Percentiles rank a stretch among this genome's conserved stretches.
phyloP scores from a whole-genome alignment of 2,888 invertebrate genomes.

The Dusona sp. region DNA sequence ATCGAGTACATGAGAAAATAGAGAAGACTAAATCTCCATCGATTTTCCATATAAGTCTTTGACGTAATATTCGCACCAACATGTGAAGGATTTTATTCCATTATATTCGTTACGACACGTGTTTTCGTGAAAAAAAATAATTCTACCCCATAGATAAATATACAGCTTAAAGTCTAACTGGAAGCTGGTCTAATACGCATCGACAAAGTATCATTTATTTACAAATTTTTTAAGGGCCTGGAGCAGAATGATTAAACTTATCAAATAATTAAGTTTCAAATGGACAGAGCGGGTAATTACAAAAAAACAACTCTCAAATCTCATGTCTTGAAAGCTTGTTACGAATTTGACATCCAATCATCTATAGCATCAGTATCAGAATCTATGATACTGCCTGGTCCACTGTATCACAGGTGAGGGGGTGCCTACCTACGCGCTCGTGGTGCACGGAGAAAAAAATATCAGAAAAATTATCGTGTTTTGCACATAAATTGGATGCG shows the following conservation, averaged over 20 bases:
- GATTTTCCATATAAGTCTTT: conserved; percentile 45
- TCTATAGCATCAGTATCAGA: too few relatives aligned
- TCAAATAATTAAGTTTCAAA: neutral
- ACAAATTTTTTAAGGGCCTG: neutral
- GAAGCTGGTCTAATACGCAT: neutral
- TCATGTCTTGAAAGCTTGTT: too few relatives aligned
- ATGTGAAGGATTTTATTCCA: neutral
- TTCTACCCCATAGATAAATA: too few relatives aligned
- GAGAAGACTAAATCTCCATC: conserved; percentile 17
- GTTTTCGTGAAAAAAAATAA: neutral
- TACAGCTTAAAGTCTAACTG: neutral
- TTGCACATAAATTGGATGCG: too few relatives aligned
- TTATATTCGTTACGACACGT: neutral
- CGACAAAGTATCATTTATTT: neutral
- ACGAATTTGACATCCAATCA: too few relatives aligned
- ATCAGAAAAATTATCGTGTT: too few relatives aligned
- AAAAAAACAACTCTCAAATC: too few relatives aligned
- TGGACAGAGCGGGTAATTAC: too few relatives aligned
- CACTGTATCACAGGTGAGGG: too few relatives aligned
- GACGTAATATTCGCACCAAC: neutral
- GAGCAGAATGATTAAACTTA: neutral
- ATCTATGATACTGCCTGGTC: too few relatives aligned
- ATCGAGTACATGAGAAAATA: conserved; percentile 15
- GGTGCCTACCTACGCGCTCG: too few relatives aligned
- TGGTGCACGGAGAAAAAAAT: too few relatives aligned